Evolutionary conservation across 1,140 invertebrate genomes (phyloP).

Genomic region (Penaeus chinensis): DNA sequence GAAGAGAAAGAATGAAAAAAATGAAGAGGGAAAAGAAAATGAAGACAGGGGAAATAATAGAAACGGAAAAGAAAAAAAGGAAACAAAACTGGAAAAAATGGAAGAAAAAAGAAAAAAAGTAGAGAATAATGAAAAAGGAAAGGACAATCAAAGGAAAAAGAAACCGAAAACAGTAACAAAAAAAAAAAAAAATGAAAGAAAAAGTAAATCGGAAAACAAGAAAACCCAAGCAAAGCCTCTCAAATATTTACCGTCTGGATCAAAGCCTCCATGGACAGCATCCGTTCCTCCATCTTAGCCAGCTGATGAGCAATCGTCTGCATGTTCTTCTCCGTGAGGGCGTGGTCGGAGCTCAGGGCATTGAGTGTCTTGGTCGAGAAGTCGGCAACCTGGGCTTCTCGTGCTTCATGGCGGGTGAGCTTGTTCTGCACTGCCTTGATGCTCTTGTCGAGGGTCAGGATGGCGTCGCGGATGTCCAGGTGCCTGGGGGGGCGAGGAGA

Average conservation of each 20-base stretch:
- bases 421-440: conserved; percentile 69
- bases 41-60: too few species aligned
- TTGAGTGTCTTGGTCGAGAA: conserved; percentile 80
- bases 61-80: too few species aligned
- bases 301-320: conserved; percentile 49
- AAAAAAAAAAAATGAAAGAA: too few species aligned
- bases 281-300: conserved; percentile 53
- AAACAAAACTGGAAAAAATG: too few species aligned
- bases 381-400: conserved; percentile 83
- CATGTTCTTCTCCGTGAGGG: conserved; percentile 17
- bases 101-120: too few species aligned
- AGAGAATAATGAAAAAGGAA: too few species aligned
- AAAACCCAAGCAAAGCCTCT: not conserved
- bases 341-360: conserved; percentile 67
- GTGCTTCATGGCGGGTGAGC: conserved; percentile 83
- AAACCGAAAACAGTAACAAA: too few species aligned
- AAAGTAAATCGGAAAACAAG: too few species aligned
- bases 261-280: conserved; percentile 50
- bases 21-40: too few species aligned
- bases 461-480: conserved; percentile 67
- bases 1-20: too few species aligned
- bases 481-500: conserved; percentile 20
- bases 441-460: conserved; percentile 78
- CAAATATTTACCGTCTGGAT: conserved; percentile 43
- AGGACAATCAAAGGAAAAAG: too few species aligned